These are phyloP conservation scores for Prunella fulvescens DNA, from an alignment of 2,113 vertebrate species.

Conservation along the genomic window DNA sequence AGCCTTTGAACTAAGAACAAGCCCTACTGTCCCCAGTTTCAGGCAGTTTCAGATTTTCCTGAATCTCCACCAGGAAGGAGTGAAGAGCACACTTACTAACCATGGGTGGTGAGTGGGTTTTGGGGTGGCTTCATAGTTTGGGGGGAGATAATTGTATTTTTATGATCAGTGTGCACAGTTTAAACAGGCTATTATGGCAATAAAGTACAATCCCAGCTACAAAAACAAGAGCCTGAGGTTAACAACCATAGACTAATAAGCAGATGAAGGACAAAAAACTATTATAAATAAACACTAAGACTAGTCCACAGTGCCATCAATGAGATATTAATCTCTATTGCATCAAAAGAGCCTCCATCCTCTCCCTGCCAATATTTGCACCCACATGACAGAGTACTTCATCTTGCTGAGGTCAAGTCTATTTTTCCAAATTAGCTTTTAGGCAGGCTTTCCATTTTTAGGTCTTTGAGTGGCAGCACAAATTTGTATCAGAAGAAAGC, in stretches of 20 bases:
- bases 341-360: neutral
- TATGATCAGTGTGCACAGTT: neutral
- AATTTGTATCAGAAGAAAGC: conserved; percentile 9
- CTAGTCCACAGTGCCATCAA: neutral
- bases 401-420: neutral
- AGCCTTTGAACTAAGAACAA: neutral
- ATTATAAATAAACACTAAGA: neutral
- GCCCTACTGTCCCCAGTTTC: neutral
- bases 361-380: neutral
- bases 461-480: conserved; percentile 20
- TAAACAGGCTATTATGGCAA: neutral
- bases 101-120: neutral
- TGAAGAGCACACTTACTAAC: neutral
- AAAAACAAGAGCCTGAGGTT: neutral
- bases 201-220: neutral
- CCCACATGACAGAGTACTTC: neutral
- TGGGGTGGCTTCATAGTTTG: neutral
- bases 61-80: neutral
- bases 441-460: conserved; percentile 30
- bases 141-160: neutral
- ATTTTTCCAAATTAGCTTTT: conserved; percentile 30
- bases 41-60: neutral
- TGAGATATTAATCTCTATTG: neutral
- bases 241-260: neutral
- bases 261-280: neutral